Percentiles rank a stretch among this genome's conserved stretches.
phyloP scores from a whole-genome alignment of 1,140 invertebrate genomes.

The Charaxes varanes region DNA sequence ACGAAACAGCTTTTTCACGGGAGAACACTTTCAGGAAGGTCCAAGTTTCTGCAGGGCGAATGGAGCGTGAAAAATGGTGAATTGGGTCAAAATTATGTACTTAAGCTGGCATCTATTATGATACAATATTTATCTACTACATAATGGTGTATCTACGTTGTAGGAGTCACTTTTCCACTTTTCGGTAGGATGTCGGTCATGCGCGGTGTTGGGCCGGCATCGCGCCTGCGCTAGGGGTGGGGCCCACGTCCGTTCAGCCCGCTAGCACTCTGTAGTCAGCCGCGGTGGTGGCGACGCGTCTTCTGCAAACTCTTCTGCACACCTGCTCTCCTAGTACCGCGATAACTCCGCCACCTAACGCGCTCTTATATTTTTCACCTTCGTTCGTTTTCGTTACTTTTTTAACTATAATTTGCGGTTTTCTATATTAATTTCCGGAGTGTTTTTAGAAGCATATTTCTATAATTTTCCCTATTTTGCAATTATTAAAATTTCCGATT shows the following conservation, averaged over 20 bases:
- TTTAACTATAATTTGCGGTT: constrained; percentile 36
- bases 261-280: constrained; percentile 62
- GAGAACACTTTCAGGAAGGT: constrained; percentile 1
- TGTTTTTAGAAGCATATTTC: no score
- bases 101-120: constrained; percentile 43
- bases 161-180: constrained; percentile 72
- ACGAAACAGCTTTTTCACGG: no score
- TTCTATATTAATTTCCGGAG: constrained; percentile 43
- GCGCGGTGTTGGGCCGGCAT: constrained; percentile 38
- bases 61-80: constrained; percentile 24
- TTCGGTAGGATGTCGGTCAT: constrained; percentile 69
- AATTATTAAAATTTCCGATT: no score
- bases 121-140: constrained; percentile 70
- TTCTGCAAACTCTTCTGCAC: constrained; percentile 28
- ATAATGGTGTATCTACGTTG: constrained; percentile 67
- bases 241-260: constrained; percentile 57
- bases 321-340: constrained; percentile 34
- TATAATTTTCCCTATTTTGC: no score
- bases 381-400: constrained; percentile 45
- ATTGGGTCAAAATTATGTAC: constrained; percentile 49
- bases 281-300: constrained; percentile 52
- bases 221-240: constrained; percentile 67
- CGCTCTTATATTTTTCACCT: constrained; percentile 39
- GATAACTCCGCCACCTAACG: constrained; percentile 57
- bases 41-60: constrained; percentile 4